A percentile compares a stretch with the other conserved stretches of the same genome.
Evolutionary conservation across 2,888 invertebrate species (phyloP).

Genomic region (Phytoseiulus persimilis): DNA sequence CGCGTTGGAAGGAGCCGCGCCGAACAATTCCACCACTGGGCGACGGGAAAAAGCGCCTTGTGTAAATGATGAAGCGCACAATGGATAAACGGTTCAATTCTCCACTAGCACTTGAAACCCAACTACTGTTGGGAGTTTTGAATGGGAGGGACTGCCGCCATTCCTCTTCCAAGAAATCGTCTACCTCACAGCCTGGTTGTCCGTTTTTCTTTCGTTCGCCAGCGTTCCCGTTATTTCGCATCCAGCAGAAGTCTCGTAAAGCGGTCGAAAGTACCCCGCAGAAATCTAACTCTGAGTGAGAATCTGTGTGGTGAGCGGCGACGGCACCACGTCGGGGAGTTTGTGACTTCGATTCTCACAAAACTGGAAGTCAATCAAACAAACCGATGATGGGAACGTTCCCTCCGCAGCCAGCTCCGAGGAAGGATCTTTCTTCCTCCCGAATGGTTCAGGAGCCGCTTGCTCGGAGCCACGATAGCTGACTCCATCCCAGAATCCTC

Average conservation of each 20-base stretch:
- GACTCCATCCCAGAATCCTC: background rate
- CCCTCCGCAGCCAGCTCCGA: background rate
- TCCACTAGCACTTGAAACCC: constrained; percentile 27
- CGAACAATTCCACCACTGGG: background rate
- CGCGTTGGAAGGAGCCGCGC: background rate
- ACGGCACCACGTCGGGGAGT: background rate
- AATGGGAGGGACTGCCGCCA: background rate
- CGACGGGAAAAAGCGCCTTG: background rate
- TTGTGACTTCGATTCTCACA: background rate
- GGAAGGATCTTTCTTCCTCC: background rate
- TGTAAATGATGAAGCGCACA: constrained; percentile 15
- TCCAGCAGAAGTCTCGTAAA: background rate
- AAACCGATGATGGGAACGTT: background rate
- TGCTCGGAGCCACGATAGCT: background rate
- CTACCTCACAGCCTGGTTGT: background rate
- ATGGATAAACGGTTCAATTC: constrained; percentile 37
- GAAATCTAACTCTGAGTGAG: background rate
- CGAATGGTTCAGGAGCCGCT: background rate
- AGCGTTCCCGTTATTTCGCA: background rate
- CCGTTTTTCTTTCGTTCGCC: background rate
- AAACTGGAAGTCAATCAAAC: background rate
- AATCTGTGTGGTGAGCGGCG: background rate
- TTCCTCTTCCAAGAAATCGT: background rate
- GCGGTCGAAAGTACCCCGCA: background rate
- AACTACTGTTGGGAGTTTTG: background rate